Evolutionary conservation across 2,797 vertebrate species (phyloP), one percentile per base, ranked within the genome.

Genomic region (Borostomias antarcticus): DNA sequence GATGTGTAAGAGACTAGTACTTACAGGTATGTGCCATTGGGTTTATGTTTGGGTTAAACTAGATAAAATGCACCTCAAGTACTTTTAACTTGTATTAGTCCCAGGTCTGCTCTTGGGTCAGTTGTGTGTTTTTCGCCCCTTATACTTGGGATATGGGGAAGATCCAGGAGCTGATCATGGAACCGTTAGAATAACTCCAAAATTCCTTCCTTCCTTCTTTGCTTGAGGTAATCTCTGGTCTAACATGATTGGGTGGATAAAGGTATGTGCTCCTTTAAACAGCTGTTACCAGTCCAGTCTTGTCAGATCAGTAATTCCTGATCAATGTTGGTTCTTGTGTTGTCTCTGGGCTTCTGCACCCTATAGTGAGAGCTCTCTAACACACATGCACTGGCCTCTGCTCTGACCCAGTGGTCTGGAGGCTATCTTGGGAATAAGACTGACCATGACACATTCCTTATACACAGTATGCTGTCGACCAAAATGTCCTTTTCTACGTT

Each of bases 401-500:
- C 40, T 17, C 40, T 43, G 40, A 43, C n/a, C n/a, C n/a, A n/a
- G n/a, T n/a, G 32, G 32, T 1, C n/a, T 2, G n/a, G 19, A 17
- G 23, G 23, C 19, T 7, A n/a, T 60, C 47, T 54, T 56, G 62
- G 53, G 43, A 32, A 59, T 37, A 23, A 47, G 62, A 67, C 61
- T 50, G 62, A 28, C 40, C 2, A 58, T 5, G 47, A 48, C 17
- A 17, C n/a, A 48, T 48, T 50, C 47, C 19, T 5, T 50, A 50
- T 50, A 19, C 47, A 37, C 19, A 30, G n/a, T 48, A 32, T 19
- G n/a, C 29, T 66, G 59, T 56, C 54, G 33, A 47, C 64, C 63
- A 68, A 70, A 50, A 33, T 40, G 11, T 70, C 50, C 64, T 64
- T 59, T 45, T 43, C 28, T 58, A n/a, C 59, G 45, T 73, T 76